Evolutionary conservation across 2,113 vertebrate species (phyloP).

Genomic region (Rhadina sibilatrix): DNA sequence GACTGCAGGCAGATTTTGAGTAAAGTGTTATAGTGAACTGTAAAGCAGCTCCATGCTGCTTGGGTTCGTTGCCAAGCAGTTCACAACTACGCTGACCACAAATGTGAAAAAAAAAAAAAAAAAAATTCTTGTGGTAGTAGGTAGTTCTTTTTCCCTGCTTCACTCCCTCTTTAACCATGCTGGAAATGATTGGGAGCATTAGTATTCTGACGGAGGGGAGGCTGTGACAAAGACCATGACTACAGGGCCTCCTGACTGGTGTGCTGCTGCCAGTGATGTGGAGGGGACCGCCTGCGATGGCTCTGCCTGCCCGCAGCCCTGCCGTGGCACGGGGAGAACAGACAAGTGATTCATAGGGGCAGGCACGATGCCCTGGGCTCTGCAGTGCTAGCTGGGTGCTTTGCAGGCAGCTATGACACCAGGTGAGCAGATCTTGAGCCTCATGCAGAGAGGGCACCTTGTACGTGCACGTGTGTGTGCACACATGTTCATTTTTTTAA

Average conservation of each 20-base stretch:
- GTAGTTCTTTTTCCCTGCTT: background rate
- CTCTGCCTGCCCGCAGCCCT: conserved; percentile 31
- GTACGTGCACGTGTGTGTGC: background rate
- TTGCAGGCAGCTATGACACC: conserved; percentile 53
- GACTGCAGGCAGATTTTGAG: background rate
- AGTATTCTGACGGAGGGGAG: conserved; percentile 62
- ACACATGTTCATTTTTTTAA: background rate
- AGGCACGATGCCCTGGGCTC: background rate
- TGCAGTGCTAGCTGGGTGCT: background rate
- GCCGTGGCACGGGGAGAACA: conserved; percentile 36
- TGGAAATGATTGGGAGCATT: conserved; percentile 32
- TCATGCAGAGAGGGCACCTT: background rate
- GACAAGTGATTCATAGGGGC: conserved; percentile 12
- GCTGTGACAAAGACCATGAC: conserved; percentile 65
- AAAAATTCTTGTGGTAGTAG: background rate
- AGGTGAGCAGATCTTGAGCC: conserved; percentile 32
- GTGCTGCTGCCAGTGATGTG: conserved; percentile 53
- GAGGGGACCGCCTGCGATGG: conserved; percentile 54
- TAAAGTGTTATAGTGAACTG: background rate
- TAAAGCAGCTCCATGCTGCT: background rate
- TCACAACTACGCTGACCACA: background rate
- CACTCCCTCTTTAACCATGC: background rate
- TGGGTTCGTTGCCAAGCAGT: background rate
- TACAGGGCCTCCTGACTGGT: conserved; percentile 49
- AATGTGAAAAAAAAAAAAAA: background rate